Evolutionary conservation across 2,113 vertebrate genomes (phyloP), one percentile per base, ranked within the genome.

Genomic region (Bombycilla garrulus): DNA sequence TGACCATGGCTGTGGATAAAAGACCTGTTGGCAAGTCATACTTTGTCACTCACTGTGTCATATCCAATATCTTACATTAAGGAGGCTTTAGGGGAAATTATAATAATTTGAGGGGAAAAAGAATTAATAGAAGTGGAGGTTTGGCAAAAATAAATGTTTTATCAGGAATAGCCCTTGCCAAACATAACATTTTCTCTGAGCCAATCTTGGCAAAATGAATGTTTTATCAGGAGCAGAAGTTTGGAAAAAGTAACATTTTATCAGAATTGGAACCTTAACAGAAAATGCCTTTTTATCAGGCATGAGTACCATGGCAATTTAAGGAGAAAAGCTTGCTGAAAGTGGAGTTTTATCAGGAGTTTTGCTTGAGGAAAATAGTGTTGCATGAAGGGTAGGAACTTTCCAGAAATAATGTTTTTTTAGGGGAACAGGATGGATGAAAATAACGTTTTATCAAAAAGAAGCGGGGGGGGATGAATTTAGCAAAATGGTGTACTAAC

Each of bases 121-220:
- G 95, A 96, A 92, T 77, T 51, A 90, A 95, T 97, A 81, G 66
- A 96, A 93, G 36, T 67, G 47, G 77, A 66, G 53, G 56, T 92
- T 95, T 97, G 92, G 86, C 81, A 88, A 94, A 93, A 90, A 84
- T 58, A 92, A 90, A 83, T 90, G 42, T 93, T 97, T 86, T 79
- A 95, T 88, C 70, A 92, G 71, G 82, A 76, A 81, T 3, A 53
- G 24, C 4, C n/a, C 11, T 92, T 91, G 91, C 88, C 91, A 96
- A 96, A 69, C 81, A 96, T 85, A 98, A 97, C 92, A 92, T 97
- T 97, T 97, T 93, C 65, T 91, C 96, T 96, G 86, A 93, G 77
- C 36, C 72, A 66, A 22, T 95, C 88, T 96, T 96, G 95, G 96
- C 93, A 97, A 96, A 97, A 94, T 24, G 23, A 89, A 91, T 92